These are phyloP conservation scores for Archilochus colubris DNA, from an alignment of 2,113 vertebrate genomes.

Conservation along the genomic window DNA sequence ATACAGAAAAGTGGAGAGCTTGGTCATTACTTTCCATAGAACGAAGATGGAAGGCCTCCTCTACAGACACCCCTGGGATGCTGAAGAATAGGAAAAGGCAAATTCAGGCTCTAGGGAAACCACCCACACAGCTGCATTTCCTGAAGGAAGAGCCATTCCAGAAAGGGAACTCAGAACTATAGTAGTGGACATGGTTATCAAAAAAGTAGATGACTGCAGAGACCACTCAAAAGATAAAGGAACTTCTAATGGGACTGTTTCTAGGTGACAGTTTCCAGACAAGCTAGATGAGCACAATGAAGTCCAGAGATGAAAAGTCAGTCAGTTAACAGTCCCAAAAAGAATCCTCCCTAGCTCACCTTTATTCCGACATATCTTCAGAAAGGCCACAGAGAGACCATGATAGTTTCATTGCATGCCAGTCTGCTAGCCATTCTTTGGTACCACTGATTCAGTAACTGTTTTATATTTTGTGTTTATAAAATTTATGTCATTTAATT, in stretches of 20 bases:
- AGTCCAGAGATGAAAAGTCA: not conserved
- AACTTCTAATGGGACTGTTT: not conserved
- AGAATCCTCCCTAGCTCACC: not conserved
- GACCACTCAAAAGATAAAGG: slow-evolving; percentile 10
- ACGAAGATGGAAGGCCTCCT: not conserved
- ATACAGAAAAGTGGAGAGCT: not conserved
- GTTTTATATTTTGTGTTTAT: not conserved
- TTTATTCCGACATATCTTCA: not conserved
- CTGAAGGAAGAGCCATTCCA: not conserved
- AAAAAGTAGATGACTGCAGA: not conserved
- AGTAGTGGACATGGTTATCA: not conserved
- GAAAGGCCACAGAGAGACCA: not conserved
- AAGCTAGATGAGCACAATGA: not conserved
- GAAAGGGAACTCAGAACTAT: not conserved
- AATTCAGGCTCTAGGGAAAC: not conserved
- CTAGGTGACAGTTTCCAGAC: slow-evolving; percentile 19
- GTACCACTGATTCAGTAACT: not conserved
- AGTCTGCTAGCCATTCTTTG: not conserved
- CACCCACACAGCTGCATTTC: not conserved
- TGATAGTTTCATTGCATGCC: not conserved
- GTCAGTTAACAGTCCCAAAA: not conserved
- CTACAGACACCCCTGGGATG: not conserved
- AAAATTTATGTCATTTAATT: not conserved
- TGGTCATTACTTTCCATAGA: not conserved
- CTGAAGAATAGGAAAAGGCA: not conserved